These are phyloP conservation scores for Bemisia tabaci DNA, from an alignment of 1,140 invertebrate genomes.

Conservation along the genomic window DNA sequence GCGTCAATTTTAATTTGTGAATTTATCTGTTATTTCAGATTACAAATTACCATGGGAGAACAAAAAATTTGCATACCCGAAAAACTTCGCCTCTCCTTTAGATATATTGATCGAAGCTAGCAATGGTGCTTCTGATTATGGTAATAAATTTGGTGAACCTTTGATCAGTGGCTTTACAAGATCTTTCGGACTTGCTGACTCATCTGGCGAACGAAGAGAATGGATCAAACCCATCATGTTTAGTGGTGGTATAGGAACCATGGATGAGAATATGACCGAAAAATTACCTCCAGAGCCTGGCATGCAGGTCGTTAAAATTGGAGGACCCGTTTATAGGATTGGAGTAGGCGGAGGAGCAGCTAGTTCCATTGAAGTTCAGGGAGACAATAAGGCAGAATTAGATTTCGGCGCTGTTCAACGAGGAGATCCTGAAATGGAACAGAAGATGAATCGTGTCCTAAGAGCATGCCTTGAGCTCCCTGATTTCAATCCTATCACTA, in stretches of 20 bases:
- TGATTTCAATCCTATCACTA: constrained; percentile 74
- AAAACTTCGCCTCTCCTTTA: constrained; percentile 77
- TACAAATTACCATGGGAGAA: constrained; percentile 85
- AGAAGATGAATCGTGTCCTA: constrained; percentile 88
- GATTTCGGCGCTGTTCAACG: constrained; percentile 95
- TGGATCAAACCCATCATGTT: constrained; percentile 99
- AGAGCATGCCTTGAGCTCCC: constrained; percentile 77
- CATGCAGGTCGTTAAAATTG: constrained; percentile 84
- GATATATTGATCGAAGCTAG: constrained; percentile 87
- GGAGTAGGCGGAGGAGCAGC: constrained; percentile 94
- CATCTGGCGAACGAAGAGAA: constrained; percentile 47
- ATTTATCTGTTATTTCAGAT: constrained; percentile 31
- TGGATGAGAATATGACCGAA: constrained; percentile 55
- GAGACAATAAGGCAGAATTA: constrained; percentile 67
- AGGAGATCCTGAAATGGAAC: constrained; percentile 97
- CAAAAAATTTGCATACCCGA: constrained; percentile 54
- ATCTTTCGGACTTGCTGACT: constrained; percentile 68
- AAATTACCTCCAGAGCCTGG: background rate
- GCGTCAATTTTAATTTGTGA: too few species aligned
- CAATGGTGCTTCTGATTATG: constrained; percentile 96
- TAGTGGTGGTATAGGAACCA: constrained; percentile 83
- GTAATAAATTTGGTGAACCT: constrained; percentile 98
- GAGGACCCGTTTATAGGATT: constrained; percentile 92
- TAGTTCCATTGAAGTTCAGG: constrained; percentile 63
- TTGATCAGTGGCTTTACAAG: constrained; percentile 80